A percentile compares a stretch with the other conserved stretches of the same genome.
Conservation (phyloP, 2,888 invertebrate species). For the Allophyes oxyacanthae region DNA sequence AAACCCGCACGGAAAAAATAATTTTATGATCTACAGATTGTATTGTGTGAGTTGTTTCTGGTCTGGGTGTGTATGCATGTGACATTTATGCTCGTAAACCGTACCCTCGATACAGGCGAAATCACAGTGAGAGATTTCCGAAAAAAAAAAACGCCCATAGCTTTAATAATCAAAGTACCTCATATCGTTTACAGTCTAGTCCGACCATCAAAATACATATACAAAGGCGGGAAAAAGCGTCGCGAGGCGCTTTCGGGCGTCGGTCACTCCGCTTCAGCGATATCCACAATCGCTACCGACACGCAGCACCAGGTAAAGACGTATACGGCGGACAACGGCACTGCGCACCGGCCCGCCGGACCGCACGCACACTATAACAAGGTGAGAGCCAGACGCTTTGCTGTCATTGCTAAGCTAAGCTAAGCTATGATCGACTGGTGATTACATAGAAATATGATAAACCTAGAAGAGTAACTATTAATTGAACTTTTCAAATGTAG, state of each 20-base stretch:
- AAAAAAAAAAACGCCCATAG: too few relatives aligned
- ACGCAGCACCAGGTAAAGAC: conserved; percentile 98
- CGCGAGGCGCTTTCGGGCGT: conserved; percentile 74
- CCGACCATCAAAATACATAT: conserved; percentile 83
- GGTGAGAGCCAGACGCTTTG: conserved; percentile 91
- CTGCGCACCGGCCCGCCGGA: conserved; percentile 93
- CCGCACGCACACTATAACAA: conserved; percentile 97
- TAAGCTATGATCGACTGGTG: conserved; percentile 32
- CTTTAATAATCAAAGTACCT: too few relatives aligned
- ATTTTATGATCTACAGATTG: too few relatives aligned
- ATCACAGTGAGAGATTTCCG: too few relatives aligned
- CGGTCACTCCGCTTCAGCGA: conserved; percentile 79
- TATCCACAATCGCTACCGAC: conserved; percentile 89
- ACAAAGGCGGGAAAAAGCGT: conserved; percentile 86
- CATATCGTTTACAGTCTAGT: conserved; percentile 73
- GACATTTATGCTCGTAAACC: too few relatives aligned
- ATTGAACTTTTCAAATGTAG: too few relatives aligned
- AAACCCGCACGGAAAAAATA: too few relatives aligned
- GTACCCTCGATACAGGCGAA: too few relatives aligned
- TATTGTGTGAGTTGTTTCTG: too few relatives aligned
- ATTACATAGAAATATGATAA: too few relatives aligned
- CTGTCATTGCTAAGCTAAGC: conserved; percentile 60
- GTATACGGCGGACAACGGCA: conserved; percentile 97
- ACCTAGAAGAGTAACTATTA: too few relatives aligned
- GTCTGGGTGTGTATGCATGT: too few relatives aligned